Evolutionary conservation across 2,797 vertebrate species (phyloP).

Genomic region (Halcyon badia): DNA sequence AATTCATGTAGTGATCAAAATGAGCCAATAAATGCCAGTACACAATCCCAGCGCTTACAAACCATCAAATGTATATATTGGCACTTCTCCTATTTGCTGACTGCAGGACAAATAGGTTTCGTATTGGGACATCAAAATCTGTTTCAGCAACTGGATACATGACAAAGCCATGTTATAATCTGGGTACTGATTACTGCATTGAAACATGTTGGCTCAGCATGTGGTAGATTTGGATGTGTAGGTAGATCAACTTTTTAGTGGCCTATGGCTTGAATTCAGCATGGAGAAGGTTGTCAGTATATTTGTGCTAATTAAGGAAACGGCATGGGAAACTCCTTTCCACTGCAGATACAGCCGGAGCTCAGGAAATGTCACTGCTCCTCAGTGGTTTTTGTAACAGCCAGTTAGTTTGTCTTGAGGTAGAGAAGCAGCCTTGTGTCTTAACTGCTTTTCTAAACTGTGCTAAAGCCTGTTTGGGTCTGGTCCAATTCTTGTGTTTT

Average conservation of each 20-base stretch:
- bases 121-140: constrained; percentile 64
- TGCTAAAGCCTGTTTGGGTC: neutral
- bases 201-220: constrained; percentile 51
- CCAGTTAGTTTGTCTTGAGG: constrained; percentile 10
- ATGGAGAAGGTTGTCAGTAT: constrained; percentile 45
- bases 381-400: neutral
- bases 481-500: neutral
- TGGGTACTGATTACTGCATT: constrained; percentile 40
- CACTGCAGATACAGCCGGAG: neutral
- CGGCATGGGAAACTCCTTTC: constrained; percentile 28
- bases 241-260: constrained; percentile 56
- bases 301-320: constrained; percentile 60
- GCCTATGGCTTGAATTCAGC: constrained; percentile 58
- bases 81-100: constrained; percentile 50
- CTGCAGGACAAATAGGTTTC: constrained; percentile 55
- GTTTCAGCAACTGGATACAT: constrained; percentile 56
- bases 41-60: constrained; percentile 13
- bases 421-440: neutral
- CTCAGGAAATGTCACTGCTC: constrained; percentile 16
- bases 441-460: neutral
- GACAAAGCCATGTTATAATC: constrained; percentile 62
- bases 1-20: constrained; percentile 1
- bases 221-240: neutral
- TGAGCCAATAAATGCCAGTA: constrained; percentile 12
- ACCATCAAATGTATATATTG: constrained; percentile 18